Conservation (phyloP, 2,113 vertebrate species). For the Pagrus major region DNA sequence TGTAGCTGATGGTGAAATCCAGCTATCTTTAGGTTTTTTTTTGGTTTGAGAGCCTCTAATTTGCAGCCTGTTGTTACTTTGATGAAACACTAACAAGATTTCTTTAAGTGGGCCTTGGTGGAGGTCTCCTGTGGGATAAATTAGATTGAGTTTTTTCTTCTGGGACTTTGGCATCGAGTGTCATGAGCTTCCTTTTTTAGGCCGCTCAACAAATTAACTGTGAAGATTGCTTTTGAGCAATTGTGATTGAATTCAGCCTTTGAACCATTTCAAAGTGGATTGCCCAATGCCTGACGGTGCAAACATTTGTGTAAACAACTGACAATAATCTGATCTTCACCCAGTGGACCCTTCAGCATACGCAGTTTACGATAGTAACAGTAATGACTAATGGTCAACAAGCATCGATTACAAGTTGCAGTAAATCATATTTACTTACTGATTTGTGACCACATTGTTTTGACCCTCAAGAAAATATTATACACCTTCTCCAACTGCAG, state of each 20-base stretch:
- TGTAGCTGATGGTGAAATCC: background rate
- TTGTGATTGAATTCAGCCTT: conserved; percentile 5
- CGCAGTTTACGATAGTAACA: background rate
- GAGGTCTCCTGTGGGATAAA: background rate
- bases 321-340: background rate
- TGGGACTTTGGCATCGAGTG: background rate
- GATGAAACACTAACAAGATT: background rate
- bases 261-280: conserved; percentile 1
- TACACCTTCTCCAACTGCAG: background rate
- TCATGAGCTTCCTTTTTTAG: conserved; percentile 10
- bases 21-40: background rate
- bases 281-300: background rate
- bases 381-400: too few relatives aligned
- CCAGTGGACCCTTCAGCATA: background rate
- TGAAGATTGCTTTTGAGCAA: background rate
- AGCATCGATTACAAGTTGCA: background rate
- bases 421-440: background rate
- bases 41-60: background rate
- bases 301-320: background rate
- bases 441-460: background rate
- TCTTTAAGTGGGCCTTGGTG: background rate
- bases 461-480: background rate
- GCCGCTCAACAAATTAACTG: background rate
- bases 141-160: background rate
- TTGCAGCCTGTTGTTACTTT: background rate